phyloP scores from a whole-genome alignment of 2,113 vertebrate species.

The Mesembrinibis cayennensis region DNA sequence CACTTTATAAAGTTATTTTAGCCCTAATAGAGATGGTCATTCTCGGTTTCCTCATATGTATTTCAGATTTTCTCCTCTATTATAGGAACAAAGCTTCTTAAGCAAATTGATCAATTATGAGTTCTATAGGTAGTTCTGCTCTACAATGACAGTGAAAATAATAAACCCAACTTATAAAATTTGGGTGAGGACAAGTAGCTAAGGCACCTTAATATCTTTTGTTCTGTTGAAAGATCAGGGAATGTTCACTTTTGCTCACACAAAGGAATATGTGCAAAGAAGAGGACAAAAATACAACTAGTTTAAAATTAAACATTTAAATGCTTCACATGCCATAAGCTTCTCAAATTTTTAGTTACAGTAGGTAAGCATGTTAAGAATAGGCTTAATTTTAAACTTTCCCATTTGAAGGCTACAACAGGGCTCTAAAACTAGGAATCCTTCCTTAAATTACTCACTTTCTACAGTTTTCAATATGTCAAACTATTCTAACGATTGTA shows the following conservation, averaged over 20 bases:
- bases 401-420: background rate
- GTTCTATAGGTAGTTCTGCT: background rate
- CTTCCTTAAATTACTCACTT: background rate
- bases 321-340: background rate
- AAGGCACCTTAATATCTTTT: background rate
- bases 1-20: background rate
- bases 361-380: background rate
- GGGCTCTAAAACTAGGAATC: background rate
- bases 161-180: background rate
- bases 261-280: background rate
- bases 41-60: background rate
- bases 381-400: background rate
- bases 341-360: background rate
- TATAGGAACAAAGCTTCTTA: background rate
- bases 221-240: background rate
- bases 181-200: background rate
- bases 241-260: background rate
- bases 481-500: background rate
- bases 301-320: background rate
- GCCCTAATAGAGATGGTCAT: background rate
- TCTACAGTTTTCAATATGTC: background rate
- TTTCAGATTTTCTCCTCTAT: background rate
- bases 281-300: background rate
- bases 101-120: background rate
- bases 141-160: background rate